Conservation (phyloP, 2,888 invertebrate species). For the Synanthedon myopaeformis region DNA sequence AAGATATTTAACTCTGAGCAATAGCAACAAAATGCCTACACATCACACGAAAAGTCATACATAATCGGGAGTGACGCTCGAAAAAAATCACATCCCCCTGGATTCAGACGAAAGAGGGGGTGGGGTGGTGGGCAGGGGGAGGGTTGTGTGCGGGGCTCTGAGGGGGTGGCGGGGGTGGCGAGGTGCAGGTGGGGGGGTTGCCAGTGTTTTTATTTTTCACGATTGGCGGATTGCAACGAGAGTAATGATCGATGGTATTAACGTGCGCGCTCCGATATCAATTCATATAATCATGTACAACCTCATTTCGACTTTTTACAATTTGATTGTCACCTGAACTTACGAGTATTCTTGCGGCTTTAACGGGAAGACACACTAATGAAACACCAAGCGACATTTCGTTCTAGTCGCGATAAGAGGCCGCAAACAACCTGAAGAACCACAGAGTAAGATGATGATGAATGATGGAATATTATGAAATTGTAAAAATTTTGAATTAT, state of each 20-base stretch:
- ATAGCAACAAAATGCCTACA: slow-evolving; percentile 3
- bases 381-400: too few relatives aligned
- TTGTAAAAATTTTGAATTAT: too few relatives aligned
- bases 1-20: background rate
- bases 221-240: slow-evolving; percentile 67
- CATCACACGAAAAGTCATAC: slow-evolving; percentile 20
- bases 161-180: slow-evolving; percentile 15
- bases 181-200: slow-evolving; percentile 51
- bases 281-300: too few relatives aligned
- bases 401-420: too few relatives aligned
- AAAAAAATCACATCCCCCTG: slow-evolving; percentile 55
- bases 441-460: too few relatives aligned
- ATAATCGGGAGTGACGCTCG: slow-evolving; percentile 26
- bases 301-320: too few relatives aligned
- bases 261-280: slow-evolving; percentile 30
- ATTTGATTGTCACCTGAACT: too few relatives aligned
- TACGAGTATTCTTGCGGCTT: too few relatives aligned
- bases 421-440: too few relatives aligned
- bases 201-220: slow-evolving; percentile 65
- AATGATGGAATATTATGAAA: too few relatives aligned
- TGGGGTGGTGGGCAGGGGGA: slow-evolving; percentile 16
- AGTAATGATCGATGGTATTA: slow-evolving; percentile 70
- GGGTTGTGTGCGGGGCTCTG: slow-evolving; percentile 23
- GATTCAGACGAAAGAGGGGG: slow-evolving; percentile 16
- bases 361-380: too few relatives aligned